Conservation (phyloP, 2,797 vertebrate genomes). For the Tadarida brasiliensis region DNA sequence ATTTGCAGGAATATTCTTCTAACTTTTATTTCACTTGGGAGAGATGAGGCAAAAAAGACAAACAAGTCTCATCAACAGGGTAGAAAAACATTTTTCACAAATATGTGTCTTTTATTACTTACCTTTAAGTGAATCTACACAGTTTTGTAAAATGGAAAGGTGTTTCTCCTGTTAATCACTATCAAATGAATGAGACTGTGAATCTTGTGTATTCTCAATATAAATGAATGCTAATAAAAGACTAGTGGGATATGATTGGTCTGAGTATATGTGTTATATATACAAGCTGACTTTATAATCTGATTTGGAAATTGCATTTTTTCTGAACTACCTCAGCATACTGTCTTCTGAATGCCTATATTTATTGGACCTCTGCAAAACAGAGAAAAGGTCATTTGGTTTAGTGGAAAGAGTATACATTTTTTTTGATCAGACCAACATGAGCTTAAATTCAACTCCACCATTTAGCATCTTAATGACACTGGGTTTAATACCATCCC, state of each 20-base stretch:
- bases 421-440: not conserved
- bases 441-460: constrained; percentile 10
- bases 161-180: not conserved
- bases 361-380: not conserved
- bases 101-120: not conserved
- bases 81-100: constrained; percentile 48
- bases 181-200: not conserved
- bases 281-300: not conserved
- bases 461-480: not conserved
- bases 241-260: not conserved
- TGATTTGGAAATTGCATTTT: not conserved
- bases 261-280: not conserved
- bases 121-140: not conserved
- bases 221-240: not conserved
- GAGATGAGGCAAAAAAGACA: not conserved
- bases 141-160: constrained; percentile 2
- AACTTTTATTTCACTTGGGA: constrained; percentile 54
- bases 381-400: not conserved
- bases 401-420: not conserved
- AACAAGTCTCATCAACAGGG: not conserved
- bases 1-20: constrained; percentile 57
- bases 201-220: not conserved
- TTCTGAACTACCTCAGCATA: not conserved
- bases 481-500: not conserved
- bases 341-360: not conserved